Base-by-base conservation (phyloP, 2,113 vertebrate genomes). In the Callipepla californica region DNA sequence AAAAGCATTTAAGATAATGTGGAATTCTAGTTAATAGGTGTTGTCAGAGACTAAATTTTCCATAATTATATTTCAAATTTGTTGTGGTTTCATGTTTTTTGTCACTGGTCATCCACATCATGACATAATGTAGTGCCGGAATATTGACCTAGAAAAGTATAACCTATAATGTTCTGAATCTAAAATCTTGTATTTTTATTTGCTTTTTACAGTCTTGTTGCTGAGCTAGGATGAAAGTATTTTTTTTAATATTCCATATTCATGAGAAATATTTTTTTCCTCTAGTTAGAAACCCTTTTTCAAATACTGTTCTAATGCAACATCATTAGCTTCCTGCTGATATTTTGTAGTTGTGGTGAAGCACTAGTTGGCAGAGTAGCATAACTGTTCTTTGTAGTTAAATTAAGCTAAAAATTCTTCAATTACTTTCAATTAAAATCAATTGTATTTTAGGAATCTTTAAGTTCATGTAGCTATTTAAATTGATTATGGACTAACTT, bases 361-460 rank as follows among this genome's bases (percentile, higher is more conserved):
- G 59, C 90, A 7, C 79, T 86, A 65, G 32, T 68, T 92, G 70
- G 25, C 50, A 87, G 42, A 59, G 69, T 47, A 87, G 45, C 6
- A 6, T 90, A 79, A 55, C 63, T 80, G 59, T 92, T 84, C 40
- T 69, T 78, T 42, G 44, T 34, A 85, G 58, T 59, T 82, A 89
- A 95, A 50, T 85, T 80, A 74, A 47, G 19, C 38, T 74, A 77
- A 89, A 92, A 80, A 66, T 63, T 85, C 55, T 44, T 78, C 82
- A 90, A 47, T 61, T 34, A 73, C 80, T 93, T 53, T 92, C 61
- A 84, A 94, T 91, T 81, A 75, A 80, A 87, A 50, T 53, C 11
- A 25, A 84, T 22, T 82, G 38, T 81, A 55, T 62, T 87, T 92
- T 81, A n/a, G 69, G 80, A 53, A 32, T 74, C 6, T 34, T 91